phyloP scores from a whole-genome alignment of 2,113 vertebrate genomes.

The Pteronura brasiliensis region DNA sequence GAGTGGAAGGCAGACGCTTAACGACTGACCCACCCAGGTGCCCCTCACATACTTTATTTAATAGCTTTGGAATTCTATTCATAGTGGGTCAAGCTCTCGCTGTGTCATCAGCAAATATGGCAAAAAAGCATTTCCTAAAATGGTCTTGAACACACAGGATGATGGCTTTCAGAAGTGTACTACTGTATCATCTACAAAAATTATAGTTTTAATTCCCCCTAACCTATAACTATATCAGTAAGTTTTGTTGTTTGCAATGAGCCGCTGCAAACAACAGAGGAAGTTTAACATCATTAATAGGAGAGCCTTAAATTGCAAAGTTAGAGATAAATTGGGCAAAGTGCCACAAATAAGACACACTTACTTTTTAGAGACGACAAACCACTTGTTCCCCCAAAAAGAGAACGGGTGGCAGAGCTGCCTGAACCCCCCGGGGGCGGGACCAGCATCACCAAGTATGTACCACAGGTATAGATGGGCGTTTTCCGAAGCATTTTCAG shows the following conservation, averaged over 20 bases:
- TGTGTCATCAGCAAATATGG: not conserved
- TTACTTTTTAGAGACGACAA: constrained; percentile 98
- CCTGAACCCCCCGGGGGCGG: constrained; percentile 95
- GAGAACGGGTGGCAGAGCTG: constrained; percentile 96
- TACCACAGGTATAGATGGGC: constrained; percentile 97
- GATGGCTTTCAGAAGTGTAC: not conserved
- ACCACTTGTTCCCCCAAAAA: constrained; percentile 96
- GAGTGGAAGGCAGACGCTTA: too few relatives aligned
- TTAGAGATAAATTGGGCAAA: not conserved
- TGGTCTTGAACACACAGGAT: not conserved
- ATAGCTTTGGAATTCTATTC: not conserved
- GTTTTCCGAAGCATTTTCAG: constrained; percentile 95
- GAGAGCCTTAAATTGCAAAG: constrained; percentile 25
- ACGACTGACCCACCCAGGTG: too few relatives aligned
- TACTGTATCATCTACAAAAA: not conserved
- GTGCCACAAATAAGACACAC: constrained; percentile 46
- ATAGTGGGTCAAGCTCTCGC: not conserved
- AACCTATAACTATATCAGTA: not conserved
- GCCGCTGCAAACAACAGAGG: not conserved
- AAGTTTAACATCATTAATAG: not conserved
- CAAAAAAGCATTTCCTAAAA: constrained; percentile 25
- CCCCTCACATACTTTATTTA: not conserved
- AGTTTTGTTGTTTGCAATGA: not conserved
- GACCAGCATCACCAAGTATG: constrained; percentile 96
- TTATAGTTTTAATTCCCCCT: not conserved